A percentile compares a stretch with the other conserved stretches of the same genome.
Conservation (phyloP, 2,888 invertebrate species). For the Trypoxylon attenuatum region DNA sequence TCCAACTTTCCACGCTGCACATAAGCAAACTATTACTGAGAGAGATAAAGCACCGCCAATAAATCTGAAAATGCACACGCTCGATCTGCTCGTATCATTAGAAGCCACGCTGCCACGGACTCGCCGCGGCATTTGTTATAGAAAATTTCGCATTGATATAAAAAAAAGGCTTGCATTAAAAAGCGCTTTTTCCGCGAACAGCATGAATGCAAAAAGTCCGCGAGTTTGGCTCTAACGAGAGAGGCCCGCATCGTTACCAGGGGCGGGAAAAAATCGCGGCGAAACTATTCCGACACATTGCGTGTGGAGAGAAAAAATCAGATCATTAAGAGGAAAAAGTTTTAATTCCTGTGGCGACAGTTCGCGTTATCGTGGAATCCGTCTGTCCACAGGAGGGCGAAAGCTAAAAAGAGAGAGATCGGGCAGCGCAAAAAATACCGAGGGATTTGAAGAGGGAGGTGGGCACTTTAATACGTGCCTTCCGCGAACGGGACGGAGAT, state of each 20-base stretch:
- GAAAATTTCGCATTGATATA: background rate
- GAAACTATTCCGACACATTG: no score
- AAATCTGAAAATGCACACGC: conserved; percentile 4
- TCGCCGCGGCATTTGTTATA: background rate
- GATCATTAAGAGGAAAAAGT: background rate
- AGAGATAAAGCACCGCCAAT: conserved; percentile 21
- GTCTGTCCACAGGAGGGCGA: background rate
- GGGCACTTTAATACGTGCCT: conserved; percentile 11
- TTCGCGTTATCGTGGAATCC: background rate
- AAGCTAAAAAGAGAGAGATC: no score
- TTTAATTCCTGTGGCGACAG: background rate
- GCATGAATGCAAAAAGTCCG: no score
- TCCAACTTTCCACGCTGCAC: conserved; percentile 34
- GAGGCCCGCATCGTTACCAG: background rate
- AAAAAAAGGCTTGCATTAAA: no score
- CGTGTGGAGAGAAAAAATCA: background rate
- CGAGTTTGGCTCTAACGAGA: no score
- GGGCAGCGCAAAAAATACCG: conserved; percentile 7
- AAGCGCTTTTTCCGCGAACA: no score
- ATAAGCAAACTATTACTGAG: conserved; percentile 21
- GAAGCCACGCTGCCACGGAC: background rate
- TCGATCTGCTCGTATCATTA: no score
- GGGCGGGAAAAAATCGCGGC: background rate
- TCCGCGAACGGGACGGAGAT: conserved; percentile 27
- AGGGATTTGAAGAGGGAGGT: conserved; percentile 1